Conservation (phyloP, 2,888 invertebrate genomes). For the Scaptomyza cyrtandrae region DNA sequence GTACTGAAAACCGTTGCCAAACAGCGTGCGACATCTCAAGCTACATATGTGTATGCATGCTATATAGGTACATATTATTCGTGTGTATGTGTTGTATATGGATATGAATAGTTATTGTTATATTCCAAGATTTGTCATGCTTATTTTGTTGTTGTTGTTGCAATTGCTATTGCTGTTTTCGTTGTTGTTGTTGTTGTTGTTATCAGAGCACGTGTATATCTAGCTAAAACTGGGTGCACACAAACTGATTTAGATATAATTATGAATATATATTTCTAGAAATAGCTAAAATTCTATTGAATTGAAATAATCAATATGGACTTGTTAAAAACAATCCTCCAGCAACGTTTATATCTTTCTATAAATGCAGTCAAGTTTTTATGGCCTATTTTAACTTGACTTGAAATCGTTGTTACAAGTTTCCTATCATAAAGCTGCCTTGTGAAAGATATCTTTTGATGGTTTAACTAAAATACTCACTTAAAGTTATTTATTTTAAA, state of each 20-base stretch:
- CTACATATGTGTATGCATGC: background rate
- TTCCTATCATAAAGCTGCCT: too few relatives aligned
- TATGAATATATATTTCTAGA: background rate
- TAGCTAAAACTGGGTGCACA: conserved; percentile 12
- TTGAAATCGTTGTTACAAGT: too few relatives aligned
- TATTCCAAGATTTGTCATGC: conserved; percentile 58
- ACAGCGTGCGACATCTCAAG: conserved; percentile 59
- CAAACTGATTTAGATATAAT: conserved; percentile 1
- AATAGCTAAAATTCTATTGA: conserved; percentile 1
- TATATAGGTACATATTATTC: background rate
- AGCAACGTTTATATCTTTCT: too few relatives aligned
- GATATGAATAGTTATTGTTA: conserved; percentile 30
- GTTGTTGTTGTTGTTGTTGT: conserved; percentile 29
- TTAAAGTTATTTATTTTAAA: too few relatives aligned
- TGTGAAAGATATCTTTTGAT: too few relatives aligned
- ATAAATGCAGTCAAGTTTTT: too few relatives aligned
- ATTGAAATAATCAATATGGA: background rate
- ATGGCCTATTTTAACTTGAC: too few relatives aligned
- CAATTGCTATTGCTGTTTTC: conserved; percentile 8
- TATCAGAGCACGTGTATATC: conserved; percentile 54
- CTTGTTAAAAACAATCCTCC: too few relatives aligned
- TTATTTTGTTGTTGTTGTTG: conserved; percentile 23
- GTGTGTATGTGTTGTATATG: conserved; percentile 10
- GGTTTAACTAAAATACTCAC: too few relatives aligned
- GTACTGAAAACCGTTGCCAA: conserved; percentile 47